Percentiles rank a stretch among this genome's conserved stretches.
These are phyloP conservation scores for Chaetodon auriga DNA, from an alignment of 2,113 vertebrate genomes.

Conservation along the genomic window DNA sequence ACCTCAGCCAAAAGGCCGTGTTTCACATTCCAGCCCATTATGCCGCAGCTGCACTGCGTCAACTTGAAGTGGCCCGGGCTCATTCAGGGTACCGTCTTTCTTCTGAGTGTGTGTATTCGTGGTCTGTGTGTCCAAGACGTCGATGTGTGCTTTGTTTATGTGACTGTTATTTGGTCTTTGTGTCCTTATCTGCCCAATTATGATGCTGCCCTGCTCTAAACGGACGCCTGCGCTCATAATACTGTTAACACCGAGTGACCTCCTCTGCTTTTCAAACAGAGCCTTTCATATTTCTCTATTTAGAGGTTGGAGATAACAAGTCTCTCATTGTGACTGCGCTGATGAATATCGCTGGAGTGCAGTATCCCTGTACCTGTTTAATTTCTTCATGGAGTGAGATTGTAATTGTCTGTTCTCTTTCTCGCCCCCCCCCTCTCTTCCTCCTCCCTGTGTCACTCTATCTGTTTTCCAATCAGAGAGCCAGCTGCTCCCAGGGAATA, in stretches of 20 bases:
- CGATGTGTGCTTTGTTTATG: slow-evolving; percentile 27
- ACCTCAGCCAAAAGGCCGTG: slow-evolving; percentile 66
- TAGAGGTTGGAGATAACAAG: slow-evolving; percentile 21
- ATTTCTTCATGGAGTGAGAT: slow-evolving; percentile 28
- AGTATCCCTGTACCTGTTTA: slow-evolving; percentile 29
- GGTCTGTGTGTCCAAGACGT: slow-evolving; percentile 1
- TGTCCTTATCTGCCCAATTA: slow-evolving; percentile 40
- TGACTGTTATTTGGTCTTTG: slow-evolving; percentile 26
- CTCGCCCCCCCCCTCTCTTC: neutral
- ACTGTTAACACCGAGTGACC: slow-evolving; percentile 39
- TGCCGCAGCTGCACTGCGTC: slow-evolving; percentile 60
- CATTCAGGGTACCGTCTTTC: slow-evolving; percentile 13
- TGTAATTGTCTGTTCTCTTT: slow-evolving; percentile 21
- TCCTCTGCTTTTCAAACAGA: slow-evolving; percentile 36
- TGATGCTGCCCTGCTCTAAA: slow-evolving; percentile 22
- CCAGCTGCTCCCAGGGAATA: slow-evolving; percentile 95
- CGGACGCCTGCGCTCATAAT: neutral
- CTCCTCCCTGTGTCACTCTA: neutral
- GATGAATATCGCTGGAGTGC: slow-evolving; percentile 38
- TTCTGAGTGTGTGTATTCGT: slow-evolving; percentile 31
- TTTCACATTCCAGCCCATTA: slow-evolving; percentile 74
- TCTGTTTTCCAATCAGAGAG: slow-evolving; percentile 85
- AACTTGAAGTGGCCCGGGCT: slow-evolving; percentile 34
- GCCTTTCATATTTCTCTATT: slow-evolving; percentile 44
- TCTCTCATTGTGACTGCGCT: slow-evolving; percentile 25